These are phyloP conservation scores for Bombylius major DNA, from an alignment of 2,888 invertebrate genomes.

Conservation along the genomic window DNA sequence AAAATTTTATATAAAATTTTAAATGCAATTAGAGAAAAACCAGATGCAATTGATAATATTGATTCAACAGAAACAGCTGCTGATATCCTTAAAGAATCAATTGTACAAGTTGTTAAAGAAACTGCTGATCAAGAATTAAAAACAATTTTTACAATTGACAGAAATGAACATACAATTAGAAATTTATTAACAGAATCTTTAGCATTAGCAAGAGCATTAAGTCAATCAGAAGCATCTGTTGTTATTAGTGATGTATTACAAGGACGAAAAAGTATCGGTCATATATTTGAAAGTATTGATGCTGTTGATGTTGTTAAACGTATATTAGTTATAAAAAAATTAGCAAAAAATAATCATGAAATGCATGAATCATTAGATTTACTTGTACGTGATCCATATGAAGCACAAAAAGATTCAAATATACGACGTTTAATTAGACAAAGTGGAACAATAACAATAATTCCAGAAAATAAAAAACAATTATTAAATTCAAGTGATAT, in stretches of 20 bases:
- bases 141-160: conserved; percentile 7
- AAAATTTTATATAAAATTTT: conserved; percentile 35
- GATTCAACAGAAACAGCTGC: conserved; percentile 39
- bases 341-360: conserved; percentile 53
- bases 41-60: conserved; percentile 25
- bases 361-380: conserved; percentile 48
- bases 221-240: conserved; percentile 35
- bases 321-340: conserved; percentile 55
- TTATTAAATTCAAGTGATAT: conserved; percentile 54
- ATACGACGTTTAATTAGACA: conserved; percentile 58
- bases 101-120: conserved; percentile 51
- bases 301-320: conserved; percentile 56
- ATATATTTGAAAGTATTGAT: conserved; percentile 44
- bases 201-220: conserved; percentile 55
- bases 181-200: conserved; percentile 50
- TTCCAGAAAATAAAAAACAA: conserved; percentile 46
- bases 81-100: conserved; percentile 52
- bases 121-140: conserved; percentile 38
- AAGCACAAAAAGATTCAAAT: conserved; percentile 55
- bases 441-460: conserved; percentile 57
- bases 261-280: conserved; percentile 37
- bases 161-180: conserved; percentile 23
- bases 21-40: conserved; percentile 47
- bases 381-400: conserved; percentile 51
- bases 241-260: conserved; percentile 8